These are phyloP conservation scores for Astreopora myriophthalma DNA, from an alignment of 64 coral and sea anemone species.

Conservation along the genomic window DNA sequence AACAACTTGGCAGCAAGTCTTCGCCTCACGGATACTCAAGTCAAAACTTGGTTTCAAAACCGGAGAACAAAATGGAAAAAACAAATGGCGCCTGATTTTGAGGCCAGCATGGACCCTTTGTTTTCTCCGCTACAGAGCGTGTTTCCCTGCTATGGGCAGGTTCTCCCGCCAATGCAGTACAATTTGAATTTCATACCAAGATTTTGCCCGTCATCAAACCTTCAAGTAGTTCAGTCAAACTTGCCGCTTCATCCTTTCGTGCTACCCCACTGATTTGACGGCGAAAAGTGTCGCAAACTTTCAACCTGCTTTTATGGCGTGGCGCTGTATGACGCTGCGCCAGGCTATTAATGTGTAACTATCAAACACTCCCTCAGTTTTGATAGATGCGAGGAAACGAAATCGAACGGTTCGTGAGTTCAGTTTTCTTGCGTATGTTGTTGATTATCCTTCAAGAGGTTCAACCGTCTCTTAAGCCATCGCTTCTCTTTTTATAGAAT, in stretches of 20 bases:
- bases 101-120: not conserved
- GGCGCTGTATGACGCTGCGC: no score
- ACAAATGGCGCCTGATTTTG: conserved; percentile 72
- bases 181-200: conserved; percentile 34
- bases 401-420: no score
- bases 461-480: no score
- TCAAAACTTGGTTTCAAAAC: conserved; percentile 99
- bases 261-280: not conserved
- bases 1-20: conserved; percentile 86
- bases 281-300: not conserved
- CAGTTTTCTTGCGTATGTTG: no score
- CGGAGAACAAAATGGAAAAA: conserved; percentile 97
- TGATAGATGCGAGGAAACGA: no score
- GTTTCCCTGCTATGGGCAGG: conserved; percentile 10
- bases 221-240: conserved; percentile 63
- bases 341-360: no score
- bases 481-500: no score
- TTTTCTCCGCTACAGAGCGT: not conserved
- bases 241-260: conserved; percentile 48
- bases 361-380: no score
- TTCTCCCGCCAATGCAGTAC: not conserved
- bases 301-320: no score
- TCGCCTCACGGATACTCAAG: conserved; percentile 87
- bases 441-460: no score
- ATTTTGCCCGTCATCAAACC: conserved; percentile 60